A percentile compares a stretch with the other conserved stretches of the same genome.
Evolutionary conservation across 30 jellyfish, hydroid and myxozoan genomes (phyloP).

Genomic region (Euphysa ruthae): DNA sequence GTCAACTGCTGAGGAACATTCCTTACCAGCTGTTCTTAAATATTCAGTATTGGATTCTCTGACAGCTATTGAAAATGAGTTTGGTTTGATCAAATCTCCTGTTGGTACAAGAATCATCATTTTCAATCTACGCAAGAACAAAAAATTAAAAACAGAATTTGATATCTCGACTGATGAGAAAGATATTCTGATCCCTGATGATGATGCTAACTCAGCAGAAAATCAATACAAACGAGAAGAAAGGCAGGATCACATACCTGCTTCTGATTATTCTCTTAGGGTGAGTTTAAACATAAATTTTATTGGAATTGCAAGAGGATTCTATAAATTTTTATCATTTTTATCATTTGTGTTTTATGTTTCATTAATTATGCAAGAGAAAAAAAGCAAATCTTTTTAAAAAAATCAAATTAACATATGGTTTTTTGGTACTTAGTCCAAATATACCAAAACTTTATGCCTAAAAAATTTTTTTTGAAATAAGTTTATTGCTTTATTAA

Average conservation of each 20-base stretch:
- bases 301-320: no score
- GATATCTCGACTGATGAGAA: constrained; percentile 49
- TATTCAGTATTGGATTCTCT: constrained; percentile 47
- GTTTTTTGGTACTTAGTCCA: no score
- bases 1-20: constrained; percentile 38
- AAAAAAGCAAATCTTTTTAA: no score
- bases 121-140: constrained; percentile 49
- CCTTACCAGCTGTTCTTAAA: constrained; percentile 36
- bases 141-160: constrained; percentile 41
- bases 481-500: no score
- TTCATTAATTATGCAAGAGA: no score
- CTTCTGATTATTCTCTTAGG: constrained; percentile 90
- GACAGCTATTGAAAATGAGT: constrained; percentile 59
- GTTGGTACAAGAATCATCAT: constrained; percentile 78
- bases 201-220: constrained; percentile 67
- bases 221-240: constrained; percentile 71
- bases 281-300: no score
- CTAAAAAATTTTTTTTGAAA: no score
- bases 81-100: constrained; percentile 31
- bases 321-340: no score
- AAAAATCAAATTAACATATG: no score
- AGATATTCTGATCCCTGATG: constrained; percentile 86
- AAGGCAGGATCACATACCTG: constrained; percentile 90
- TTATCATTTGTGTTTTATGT: no score
- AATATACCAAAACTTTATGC: no score